Base-by-base conservation (phyloP, 2,797 vertebrate genomes). In the Gadopsis marmoratus region DNA sequence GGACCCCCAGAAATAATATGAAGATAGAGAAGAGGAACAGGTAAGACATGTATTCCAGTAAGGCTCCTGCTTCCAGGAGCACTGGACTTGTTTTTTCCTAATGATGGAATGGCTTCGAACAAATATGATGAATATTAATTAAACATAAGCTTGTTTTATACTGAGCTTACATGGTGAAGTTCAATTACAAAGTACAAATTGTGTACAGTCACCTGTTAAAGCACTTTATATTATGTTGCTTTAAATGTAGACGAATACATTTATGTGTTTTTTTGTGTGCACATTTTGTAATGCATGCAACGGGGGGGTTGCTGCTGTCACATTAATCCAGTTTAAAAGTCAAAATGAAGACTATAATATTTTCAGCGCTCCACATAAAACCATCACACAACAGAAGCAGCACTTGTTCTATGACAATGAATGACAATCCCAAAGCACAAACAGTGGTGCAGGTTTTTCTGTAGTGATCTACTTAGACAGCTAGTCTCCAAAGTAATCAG, bases 21-120 rank as follows among this genome's bases (percentile, higher is more conserved):
- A 31, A 58, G 11, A 61, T 45, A 83, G 55, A 78, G 67, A 74
- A 65, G 53, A 79, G 29, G 26, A 82, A 53, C 71, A 89, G 89
- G 91, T 94, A 87, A 85, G 88, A 74, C 16, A 71, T 43, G 39
- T 43, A 43, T 73, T 76, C 31, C 68, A 43, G 13, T 54, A 6
- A 26, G 19, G 51, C n/a, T 79, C 45, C 45, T 16, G 50, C 33
- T 63, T 16, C 39, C 13, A 50, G 37, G 51, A 55, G 48, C 23
- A 47, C 11, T 48, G 23, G 11, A 76, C 29, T 31, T 37, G 14
- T 14, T 71, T 16, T 31, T 5, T 76, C 17, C 21, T 59, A 26
- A 55, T 63, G 31, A 45, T 61, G 19, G 4, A 29, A 50, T 23
- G 10, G 4, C 54, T 69, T 53, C 55, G 4, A 54, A 79, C 54